A percentile compares a stretch with the other conserved stretches of the same genome.
Evolutionary conservation across 1,140 invertebrate species (phyloP).

Genomic region (Bombus confusus): DNA sequence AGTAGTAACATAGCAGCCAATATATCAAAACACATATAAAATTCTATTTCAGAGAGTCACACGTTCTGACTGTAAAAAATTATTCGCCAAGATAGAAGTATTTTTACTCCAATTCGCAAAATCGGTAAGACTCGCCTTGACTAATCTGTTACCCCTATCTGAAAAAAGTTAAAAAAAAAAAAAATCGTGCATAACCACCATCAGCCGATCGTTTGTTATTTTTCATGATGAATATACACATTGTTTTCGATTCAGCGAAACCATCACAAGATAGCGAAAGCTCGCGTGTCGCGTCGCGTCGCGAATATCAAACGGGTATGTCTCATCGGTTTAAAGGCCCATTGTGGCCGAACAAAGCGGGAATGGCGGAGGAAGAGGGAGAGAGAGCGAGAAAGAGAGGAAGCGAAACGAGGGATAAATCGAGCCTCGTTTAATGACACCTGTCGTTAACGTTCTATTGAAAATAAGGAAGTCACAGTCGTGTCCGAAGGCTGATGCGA

Average conservation of each 20-base stretch:
- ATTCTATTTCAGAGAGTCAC: too few relatives aligned
- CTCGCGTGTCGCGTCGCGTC: not conserved
- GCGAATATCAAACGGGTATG: constrained; percentile 3
- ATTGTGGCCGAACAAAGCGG: constrained; percentile 20
- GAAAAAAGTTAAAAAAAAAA: too few relatives aligned
- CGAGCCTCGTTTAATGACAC: constrained; percentile 21
- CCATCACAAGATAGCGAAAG: constrained; percentile 4
- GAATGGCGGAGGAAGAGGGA: not conserved
- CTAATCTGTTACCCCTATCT: too few relatives aligned
- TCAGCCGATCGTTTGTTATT: not conserved
- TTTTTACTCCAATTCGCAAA: too few relatives aligned
- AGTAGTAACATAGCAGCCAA: too few relatives aligned
- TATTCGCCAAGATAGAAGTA: too few relatives aligned
- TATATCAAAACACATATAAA: too few relatives aligned
- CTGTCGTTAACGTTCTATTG: constrained; percentile 22
- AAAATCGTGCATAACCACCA: not conserved
- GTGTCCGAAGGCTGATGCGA: not conserved
- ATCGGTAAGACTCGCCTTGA: too few relatives aligned
- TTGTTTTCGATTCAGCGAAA: not conserved
- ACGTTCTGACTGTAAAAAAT: too few relatives aligned
- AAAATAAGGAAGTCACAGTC: constrained; percentile 6
- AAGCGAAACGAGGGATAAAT: constrained; percentile 14
- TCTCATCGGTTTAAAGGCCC: constrained; percentile 19
- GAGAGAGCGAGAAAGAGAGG: not conserved
- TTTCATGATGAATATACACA: not conserved